A percentile compares a stretch with the other conserved stretches of the same genome.
phyloP scores from a whole-genome alignment of 2,888 invertebrate genomes.

The Luperina testacea region DNA sequence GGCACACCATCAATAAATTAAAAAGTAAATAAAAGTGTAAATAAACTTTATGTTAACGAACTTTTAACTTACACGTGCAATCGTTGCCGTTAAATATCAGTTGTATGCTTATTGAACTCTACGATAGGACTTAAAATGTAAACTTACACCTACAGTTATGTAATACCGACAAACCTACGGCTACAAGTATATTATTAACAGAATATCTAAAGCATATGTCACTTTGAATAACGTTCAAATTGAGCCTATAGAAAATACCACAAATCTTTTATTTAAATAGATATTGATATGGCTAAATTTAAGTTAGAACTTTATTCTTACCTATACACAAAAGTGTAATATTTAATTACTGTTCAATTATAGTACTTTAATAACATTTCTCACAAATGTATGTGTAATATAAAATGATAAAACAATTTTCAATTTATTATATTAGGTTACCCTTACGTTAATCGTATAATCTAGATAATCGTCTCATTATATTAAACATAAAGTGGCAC shows the following conservation, averaged over 20 bases:
- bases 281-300: slow-evolving; percentile 91
- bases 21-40: slow-evolving; percentile 89
- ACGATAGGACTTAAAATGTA: slow-evolving; percentile 84
- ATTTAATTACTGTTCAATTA: slow-evolving; percentile 90
- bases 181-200: slow-evolving; percentile 90
- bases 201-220: slow-evolving; percentile 91
- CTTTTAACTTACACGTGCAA: slow-evolving; percentile 88
- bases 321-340: slow-evolving; percentile 91
- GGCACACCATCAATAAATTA: slow-evolving; percentile 90
- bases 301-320: slow-evolving; percentile 90
- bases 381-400: slow-evolving; percentile 90
- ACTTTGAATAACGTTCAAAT: slow-evolving; percentile 90
- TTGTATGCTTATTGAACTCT: slow-evolving; percentile 87
- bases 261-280: slow-evolving; percentile 90
- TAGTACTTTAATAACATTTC: slow-evolving; percentile 89
- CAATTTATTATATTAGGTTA: slow-evolving; percentile 90
- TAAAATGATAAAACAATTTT: slow-evolving; percentile 91
- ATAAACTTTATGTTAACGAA: slow-evolving; percentile 89
- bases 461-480: slow-evolving; percentile 91
- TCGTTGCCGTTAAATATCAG: slow-evolving; percentile 89
- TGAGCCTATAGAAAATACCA: slow-evolving; percentile 91
- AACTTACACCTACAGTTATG: slow-evolving; percentile 84
- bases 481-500: slow-evolving; percentile 94
- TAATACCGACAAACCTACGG: slow-evolving; percentile 89
- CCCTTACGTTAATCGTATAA: slow-evolving; percentile 90